Percentiles rank a stretch among this genome's conserved stretches.
These are phyloP conservation scores for Sylvietta virens DNA, from an alignment of 2,113 vertebrate species.

Conservation along the genomic window DNA sequence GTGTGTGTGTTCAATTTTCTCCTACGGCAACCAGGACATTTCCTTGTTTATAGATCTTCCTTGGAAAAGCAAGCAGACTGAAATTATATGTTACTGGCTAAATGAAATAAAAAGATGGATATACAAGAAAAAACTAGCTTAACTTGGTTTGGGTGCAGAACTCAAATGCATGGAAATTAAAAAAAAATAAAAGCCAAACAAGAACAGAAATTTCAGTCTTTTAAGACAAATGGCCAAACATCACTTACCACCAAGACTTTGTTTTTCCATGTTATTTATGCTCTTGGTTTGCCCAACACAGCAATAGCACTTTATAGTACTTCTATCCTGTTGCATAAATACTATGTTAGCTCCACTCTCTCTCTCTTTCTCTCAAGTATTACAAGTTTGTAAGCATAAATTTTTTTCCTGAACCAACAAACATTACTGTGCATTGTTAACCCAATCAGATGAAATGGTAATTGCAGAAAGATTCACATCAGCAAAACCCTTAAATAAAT, in stretches of 20 bases:
- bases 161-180: neutral
- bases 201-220: neutral
- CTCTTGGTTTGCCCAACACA: neutral
- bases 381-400: neutral
- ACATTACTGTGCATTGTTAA: constrained; percentile 1
- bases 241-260: neutral
- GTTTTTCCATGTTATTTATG: neutral
- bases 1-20: neutral
- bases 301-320: neutral
- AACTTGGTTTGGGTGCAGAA: neutral
- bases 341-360: no score
- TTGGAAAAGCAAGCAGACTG: neutral
- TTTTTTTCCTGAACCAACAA: constrained; percentile 4
- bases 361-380: neutral
- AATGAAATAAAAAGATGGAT: neutral
- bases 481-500: constrained; percentile 6
- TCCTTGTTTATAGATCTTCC: neutral
- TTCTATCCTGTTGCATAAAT: neutral
- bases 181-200: neutral
- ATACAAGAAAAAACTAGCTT: neutral
- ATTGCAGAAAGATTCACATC: neutral
- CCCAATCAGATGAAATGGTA: constrained; percentile 7
- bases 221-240: neutral
- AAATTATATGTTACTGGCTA: neutral
- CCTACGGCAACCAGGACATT: neutral